phyloP scores from a whole-genome alignment of 1,140 invertebrate species.

The Drosophila nigromelanica region DNA sequence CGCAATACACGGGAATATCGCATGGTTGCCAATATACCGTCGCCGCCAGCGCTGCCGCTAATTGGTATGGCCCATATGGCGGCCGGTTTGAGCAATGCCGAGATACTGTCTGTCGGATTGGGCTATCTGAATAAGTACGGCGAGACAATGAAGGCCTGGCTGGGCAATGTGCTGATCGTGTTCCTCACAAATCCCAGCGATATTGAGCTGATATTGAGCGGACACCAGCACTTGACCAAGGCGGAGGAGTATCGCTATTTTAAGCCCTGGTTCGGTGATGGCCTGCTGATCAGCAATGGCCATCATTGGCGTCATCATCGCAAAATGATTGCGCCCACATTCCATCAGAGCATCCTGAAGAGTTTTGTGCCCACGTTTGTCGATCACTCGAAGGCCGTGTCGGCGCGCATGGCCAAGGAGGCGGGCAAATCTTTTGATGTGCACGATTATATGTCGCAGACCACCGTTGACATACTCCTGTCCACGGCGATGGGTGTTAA shows the following conservation, averaged over 20 bases:
- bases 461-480: conserved; percentile 94
- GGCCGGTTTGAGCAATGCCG: conserved; percentile 85
- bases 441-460: conserved; percentile 92
- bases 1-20: conserved; percentile 69
- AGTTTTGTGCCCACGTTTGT: conserved; percentile 95
- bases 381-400: conserved; percentile 89
- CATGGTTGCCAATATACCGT: conserved; percentile 85
- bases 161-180: conserved; percentile 88
- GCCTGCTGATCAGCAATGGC: conserved; percentile 92
- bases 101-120: conserved; percentile 84
- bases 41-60: conserved; percentile 85
- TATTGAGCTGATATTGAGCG: conserved; percentile 89
- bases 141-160: conserved; percentile 86
- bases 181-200: conserved; percentile 88
- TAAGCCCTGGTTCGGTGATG: conserved; percentile 95
- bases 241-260: conserved; percentile 91
- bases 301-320: conserved; percentile 93
- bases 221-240: conserved; percentile 92
- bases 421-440: conserved; percentile 90
- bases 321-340: conserved; percentile 96
- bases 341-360: conserved; percentile 96
- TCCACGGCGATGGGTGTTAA: conserved; percentile 90
- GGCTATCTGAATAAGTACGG: conserved; percentile 85
- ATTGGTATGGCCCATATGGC: conserved; percentile 86
- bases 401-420: conserved; percentile 87